Conservation (phyloP, 2,113 vertebrate species). For the zebrafish (Danio rerio) region GRCz12tu NC_133177.1:26157001-26157500, state of each 20-base stretch:
- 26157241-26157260: conserved; percentile 75
- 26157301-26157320: conserved; percentile 61
- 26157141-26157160: conserved; percentile 31
- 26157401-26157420: conserved; percentile 59
- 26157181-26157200: conserved; percentile 11
- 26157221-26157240: conserved; percentile 70
- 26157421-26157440: conserved; percentile 60
- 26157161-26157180: conserved; percentile 12
- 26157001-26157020: conserved; percentile 26
- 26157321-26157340: conserved; percentile 67
- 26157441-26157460: conserved; percentile 28
- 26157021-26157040: conserved; percentile 39
- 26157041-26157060: conserved; percentile 1
- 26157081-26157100: conserved; percentile 49
- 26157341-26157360: conserved; percentile 66
- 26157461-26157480: conserved; percentile 37
- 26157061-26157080: conserved; percentile 47
- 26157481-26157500: conserved; percentile 6
- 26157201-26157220: conserved; percentile 66
- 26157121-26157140: conserved; percentile 31
- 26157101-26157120: conserved; percentile 30
- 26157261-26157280: conserved; percentile 68
- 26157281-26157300: conserved; percentile 70
- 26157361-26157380: conserved; percentile 68
- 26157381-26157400: conserved; percentile 54